Evolutionary conservation across 2,113 vertebrate genomes (phyloP), one percentile per base, ranked within the genome.

Genomic region (Struthidea cinerea): DNA sequence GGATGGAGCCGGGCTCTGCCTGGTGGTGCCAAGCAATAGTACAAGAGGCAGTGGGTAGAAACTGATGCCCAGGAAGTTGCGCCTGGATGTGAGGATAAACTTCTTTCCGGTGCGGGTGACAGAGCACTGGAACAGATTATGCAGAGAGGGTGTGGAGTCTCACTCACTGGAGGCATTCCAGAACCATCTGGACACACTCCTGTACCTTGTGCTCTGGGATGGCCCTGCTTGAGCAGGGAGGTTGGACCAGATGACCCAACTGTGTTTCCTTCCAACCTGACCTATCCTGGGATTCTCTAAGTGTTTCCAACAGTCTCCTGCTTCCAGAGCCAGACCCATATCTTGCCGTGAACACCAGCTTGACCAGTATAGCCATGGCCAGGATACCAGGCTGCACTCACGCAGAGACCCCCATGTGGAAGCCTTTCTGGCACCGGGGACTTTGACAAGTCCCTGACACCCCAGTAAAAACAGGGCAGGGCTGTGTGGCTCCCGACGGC

Each of bases 381-480:
- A n/a, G 78, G 39, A 10, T 7, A 37, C 33, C 26, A 11, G 16
- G 60, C 24, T 68, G 53, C 15, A 1, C 17, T 68, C 20, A 37
- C 10, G 24, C 49, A 9, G 44, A 33, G 16, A 7, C 20, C 39
- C 30, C 17, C 24, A 13, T 17, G 24, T 53, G 28, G 6, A 27
- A 63, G 16, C 20, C 7, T 3, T 55, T 41, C 3, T 20, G 47
- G 4, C 22, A 7, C 19, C 1, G 1, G n/a, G 19, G 37, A 39
- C 35, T 37, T 52, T 1, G 0, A 26, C 1, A 2, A 27, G 15
- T 55, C 39, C 27, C 4, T 6, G 42, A 12, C 13, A 30, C 1
- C 10, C 26, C 44, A 1, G 4, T 13, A 2, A 47, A 42, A 50
- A 27, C 57, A 75, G 28, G 10, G 50, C 26, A 55, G 52, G n/a